A percentile compares a stretch with the other conserved stretches of the same genome.
These are phyloP conservation scores for Hepsetus odoe DNA, from an alignment of 2,113 vertebrate genomes.

Conservation along the genomic window DNA sequence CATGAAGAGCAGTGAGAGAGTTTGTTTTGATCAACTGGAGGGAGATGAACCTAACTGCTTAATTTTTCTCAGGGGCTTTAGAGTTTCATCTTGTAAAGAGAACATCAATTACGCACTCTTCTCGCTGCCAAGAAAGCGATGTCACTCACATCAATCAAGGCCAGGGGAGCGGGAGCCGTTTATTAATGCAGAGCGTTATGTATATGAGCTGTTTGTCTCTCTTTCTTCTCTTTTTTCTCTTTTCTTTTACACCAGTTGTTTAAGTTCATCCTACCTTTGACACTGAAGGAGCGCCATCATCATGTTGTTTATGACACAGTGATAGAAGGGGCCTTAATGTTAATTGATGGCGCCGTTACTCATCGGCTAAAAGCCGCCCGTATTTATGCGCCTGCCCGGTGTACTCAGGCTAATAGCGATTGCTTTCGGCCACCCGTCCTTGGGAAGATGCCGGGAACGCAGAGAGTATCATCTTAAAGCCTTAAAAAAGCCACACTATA, in stretches of 20 bases:
- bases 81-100: conserved; percentile 48
- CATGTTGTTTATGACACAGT: conserved; percentile 75
- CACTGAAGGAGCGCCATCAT: conserved; percentile 74
- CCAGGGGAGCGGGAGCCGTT: conserved; percentile 65
- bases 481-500: conserved; percentile 58
- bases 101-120: conserved; percentile 48
- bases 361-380: conserved; percentile 89
- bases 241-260: conserved; percentile 53
- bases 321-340: conserved; percentile 76
- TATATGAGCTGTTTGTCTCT: conserved; percentile 63
- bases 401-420: conserved; percentile 85
- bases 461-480: conserved; percentile 66
- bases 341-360: conserved; percentile 81
- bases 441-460: conserved; percentile 78
- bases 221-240: conserved; percentile 50
- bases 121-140: conserved; percentile 58
- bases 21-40: conserved; percentile 29
- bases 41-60: conserved; percentile 19
- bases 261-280: conserved; percentile 79
- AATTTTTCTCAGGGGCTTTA: conserved; percentile 44
- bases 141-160: conserved; percentile 72
- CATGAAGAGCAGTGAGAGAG: conserved; percentile 1
- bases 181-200: conserved; percentile 72
- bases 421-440: conserved; percentile 83
- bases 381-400: conserved; percentile 80